Evolutionary conservation across 2,888 invertebrate genomes (phyloP).

Genomic region (Byasa hedistus): DNA sequence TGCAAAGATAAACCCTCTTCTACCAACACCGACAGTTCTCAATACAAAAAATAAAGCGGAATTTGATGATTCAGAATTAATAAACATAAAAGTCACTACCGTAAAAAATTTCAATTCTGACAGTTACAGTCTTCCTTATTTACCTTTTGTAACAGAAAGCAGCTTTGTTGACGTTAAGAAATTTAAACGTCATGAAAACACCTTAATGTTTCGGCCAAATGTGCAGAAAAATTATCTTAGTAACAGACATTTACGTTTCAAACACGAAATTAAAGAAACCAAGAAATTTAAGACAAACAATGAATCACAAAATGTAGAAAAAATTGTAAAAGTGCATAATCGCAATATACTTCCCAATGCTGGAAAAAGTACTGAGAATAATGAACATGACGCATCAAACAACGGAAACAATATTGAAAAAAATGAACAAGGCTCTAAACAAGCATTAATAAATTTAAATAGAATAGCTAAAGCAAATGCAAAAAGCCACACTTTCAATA

Average conservation of each 20-base stretch:
- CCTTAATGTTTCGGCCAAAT: neutral
- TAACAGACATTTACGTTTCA: neutral
- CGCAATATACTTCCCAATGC: neutral
- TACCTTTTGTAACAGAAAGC: neutral
- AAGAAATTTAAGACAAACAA: neutral
- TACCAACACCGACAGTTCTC: neutral
- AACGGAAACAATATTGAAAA: neutral
- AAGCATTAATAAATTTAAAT: neutral
- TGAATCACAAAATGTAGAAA: neutral
- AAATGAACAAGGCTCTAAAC: neutral
- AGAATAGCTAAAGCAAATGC: neutral
- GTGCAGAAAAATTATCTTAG: neutral
- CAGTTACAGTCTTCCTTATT: neutral
- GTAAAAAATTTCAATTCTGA: constrained; percentile 13
- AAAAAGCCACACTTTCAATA: neutral
- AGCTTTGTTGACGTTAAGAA: constrained; percentile 2
- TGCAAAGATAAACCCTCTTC: constrained; percentile 4
- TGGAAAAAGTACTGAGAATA: neutral
- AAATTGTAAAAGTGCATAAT: neutral
- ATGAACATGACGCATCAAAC: neutral
- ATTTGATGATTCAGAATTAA: constrained; percentile 11
- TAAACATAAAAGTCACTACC: constrained; percentile 27
- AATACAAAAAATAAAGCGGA: constrained; percentile 14
- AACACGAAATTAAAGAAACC: neutral
- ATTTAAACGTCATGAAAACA: neutral